phyloP scores from a whole-genome alignment of 2,797 vertebrate genomes.

The Nyctibius grandis region DNA sequence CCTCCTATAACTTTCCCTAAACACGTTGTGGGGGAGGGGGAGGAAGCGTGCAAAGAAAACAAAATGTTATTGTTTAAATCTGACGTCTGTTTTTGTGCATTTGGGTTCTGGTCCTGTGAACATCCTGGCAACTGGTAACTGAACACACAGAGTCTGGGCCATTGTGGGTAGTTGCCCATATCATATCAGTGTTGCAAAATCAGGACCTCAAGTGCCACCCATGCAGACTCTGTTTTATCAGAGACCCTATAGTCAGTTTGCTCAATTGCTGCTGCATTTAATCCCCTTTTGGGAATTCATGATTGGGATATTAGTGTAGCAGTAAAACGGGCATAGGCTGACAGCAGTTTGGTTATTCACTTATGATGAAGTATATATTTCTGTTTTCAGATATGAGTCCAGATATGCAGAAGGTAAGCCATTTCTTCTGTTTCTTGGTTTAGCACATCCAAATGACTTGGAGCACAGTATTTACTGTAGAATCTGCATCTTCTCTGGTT shows the following conservation, averaged over 20 bases:
- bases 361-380: background rate
- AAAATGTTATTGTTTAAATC: background rate
- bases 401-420: constrained; percentile 79
- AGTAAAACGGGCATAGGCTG: background rate
- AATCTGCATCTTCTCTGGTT: background rate
- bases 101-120: background rate
- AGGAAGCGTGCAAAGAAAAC: background rate
- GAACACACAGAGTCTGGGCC: background rate
- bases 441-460: background rate
- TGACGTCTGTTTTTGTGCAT: background rate
- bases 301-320: background rate
- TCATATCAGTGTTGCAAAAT: background rate
- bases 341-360: background rate
- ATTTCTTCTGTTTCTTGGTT: background rate
- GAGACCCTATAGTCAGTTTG: background rate
- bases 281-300: background rate
- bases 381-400: constrained; percentile 75
- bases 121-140: background rate
- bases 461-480: background rate
- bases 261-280: background rate
- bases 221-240: background rate
- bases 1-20: background rate
- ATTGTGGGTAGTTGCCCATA: background rate
- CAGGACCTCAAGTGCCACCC: background rate
- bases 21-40: background rate